Conservation (phyloP, 2,888 invertebrate species). For the Stenoptilia bipunctidactyla region DNA sequence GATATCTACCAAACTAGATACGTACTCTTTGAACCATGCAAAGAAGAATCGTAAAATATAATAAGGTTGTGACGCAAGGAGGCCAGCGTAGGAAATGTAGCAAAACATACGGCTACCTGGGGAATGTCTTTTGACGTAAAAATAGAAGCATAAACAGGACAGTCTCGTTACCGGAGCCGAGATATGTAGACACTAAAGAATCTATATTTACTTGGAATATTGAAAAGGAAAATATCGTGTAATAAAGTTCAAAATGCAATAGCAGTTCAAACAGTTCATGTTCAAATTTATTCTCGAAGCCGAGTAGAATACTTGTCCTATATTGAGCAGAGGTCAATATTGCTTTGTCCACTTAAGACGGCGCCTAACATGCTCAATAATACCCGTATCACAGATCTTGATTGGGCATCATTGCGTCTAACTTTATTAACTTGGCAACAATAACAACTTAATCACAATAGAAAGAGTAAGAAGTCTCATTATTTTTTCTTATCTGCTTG, state of each 20-base stretch:
- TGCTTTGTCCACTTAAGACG: neutral
- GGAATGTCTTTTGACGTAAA: neutral
- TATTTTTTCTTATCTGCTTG: slow-evolving; percentile 60
- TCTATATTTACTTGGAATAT: too few relatives aligned
- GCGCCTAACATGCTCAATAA: neutral
- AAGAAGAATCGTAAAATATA: slow-evolving; percentile 58
- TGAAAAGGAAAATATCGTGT: too few relatives aligned
- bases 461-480: slow-evolving; percentile 52
- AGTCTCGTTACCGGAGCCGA: too few relatives aligned
- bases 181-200: too few relatives aligned
- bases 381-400: slow-evolving; percentile 3
- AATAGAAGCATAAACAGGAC: neutral
- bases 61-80: slow-evolving; percentile 46
- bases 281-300: too few relatives aligned
- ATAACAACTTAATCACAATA: slow-evolving; percentile 54
- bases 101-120: slow-evolving; percentile 11
- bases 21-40: slow-evolving; percentile 41
- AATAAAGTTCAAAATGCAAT: too few relatives aligned
- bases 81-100: slow-evolving; percentile 25
- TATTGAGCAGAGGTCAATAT: neutral
- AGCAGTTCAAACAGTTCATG: too few relatives aligned
- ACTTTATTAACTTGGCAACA: slow-evolving; percentile 38
- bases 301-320: too few relatives aligned
- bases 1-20: slow-evolving; percentile 39
- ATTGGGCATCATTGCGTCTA: slow-evolving; percentile 20